Base-by-base conservation (phyloP, 2,797 vertebrate genomes). In the Hephaestus fuliginosus region DNA sequence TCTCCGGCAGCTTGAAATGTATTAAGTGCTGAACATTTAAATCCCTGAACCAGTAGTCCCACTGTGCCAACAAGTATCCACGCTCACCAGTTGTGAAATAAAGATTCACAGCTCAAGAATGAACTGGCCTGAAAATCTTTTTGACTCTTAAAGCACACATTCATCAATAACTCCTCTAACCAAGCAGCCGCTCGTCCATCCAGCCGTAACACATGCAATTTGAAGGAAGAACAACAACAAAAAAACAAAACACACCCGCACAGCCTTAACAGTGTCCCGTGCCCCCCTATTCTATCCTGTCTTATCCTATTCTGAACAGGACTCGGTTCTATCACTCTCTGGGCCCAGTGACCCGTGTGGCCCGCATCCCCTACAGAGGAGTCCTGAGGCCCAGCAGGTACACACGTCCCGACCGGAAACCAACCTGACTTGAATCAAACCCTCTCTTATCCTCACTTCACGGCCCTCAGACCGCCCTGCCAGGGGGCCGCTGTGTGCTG, bases 251-350 rank as follows among this genome's bases (percentile, higher is more conserved):
- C 51, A 76, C 30, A 65, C 78, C 71, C 81, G 36, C 83, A 77
- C 73, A 90, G 74, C 85, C 86, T 80, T 93, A 91, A 93, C 89
- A 80, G 79, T 92, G 74, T 92, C 81, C 91, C 92, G 76, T 91
- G 87, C 89, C 93, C 91, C 91, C 79, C 76, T 51, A 85, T 90
- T 80, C 91, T 88, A 80, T 90, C 87, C 82, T 89, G 76, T 93
- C 87, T 92, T 90, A 92, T 95, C 92, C 92, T 87, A 92, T 91
- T 92, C 97, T 97, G 96, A 97, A 98, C 98, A 99, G 98, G 98
- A 97, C 95, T 96, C 98, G 97, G 94, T 97, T 99, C 96, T 99
- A 99, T 97, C 97, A 98, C 95, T 99, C 98, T 95, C 96, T 99
- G 96, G 97, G 98, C 90, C 97, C 98, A 93, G 96, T 98, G 95